phyloP scores from a whole-genome alignment of 37 sponge, comb jelly and placozoan species.

The Cliona cf. orientalis region DNA sequence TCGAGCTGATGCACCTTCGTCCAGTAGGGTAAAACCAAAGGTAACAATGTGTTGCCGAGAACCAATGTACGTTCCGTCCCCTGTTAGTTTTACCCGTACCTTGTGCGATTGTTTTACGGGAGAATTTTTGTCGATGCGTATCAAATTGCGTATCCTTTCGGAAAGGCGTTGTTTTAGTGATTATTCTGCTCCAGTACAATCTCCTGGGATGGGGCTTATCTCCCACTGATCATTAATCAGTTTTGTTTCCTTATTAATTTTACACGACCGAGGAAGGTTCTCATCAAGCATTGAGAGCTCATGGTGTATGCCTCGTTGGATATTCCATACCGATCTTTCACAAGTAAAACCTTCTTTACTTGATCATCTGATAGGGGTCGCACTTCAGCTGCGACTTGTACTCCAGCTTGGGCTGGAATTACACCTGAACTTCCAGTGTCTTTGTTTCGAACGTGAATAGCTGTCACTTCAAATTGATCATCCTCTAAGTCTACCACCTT shows the following conservation, averaged over 20 bases:
- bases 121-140: not conserved
- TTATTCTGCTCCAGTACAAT: not conserved
- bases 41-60: not conserved
- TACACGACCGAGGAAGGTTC: not conserved
- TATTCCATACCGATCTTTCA: not conserved
- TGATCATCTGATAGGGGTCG: not conserved
- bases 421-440: not conserved
- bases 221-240: not conserved
- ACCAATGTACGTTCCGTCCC: not conserved
- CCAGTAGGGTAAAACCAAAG: not conserved
- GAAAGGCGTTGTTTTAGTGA: not conserved
- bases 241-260: too few relatives aligned
- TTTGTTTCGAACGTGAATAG: too few relatives aligned
- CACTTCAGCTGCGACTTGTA: not conserved
- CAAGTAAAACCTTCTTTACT: not conserved
- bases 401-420: not conserved
- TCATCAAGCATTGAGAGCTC: not conserved
- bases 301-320: not conserved
- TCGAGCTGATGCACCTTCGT: not conserved
- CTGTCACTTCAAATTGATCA: not conserved
- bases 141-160: not conserved
- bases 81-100: not conserved
- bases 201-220: not conserved
- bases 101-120: not conserved
- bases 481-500: not conserved